These are phyloP conservation scores for Nicator chloris DNA, from an alignment of 2,113 vertebrate genomes.

Conservation along the genomic window DNA sequence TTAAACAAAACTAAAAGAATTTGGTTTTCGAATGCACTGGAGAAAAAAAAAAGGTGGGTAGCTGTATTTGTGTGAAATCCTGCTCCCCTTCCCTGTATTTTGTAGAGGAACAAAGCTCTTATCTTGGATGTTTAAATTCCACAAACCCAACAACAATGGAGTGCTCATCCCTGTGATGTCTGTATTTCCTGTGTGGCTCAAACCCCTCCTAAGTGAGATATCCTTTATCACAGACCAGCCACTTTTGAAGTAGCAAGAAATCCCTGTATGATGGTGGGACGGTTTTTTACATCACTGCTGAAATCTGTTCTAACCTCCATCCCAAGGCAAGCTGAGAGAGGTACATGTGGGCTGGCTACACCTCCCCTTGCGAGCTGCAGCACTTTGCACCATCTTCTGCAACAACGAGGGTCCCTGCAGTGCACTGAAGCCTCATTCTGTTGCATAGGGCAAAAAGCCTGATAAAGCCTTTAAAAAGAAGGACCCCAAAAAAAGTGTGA, in stretches of 20 bases:
- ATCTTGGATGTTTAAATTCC: background rate
- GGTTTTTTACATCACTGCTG: background rate
- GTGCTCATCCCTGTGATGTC: background rate
- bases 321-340: background rate
- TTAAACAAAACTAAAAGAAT: background rate
- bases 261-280: rapidly evolving
- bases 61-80: background rate
- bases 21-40: background rate
- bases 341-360: rapidly evolving
- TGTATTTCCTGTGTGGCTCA: background rate
- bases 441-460: background rate
- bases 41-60: background rate
- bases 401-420: background rate
- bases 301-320: background rate
- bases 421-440: background rate
- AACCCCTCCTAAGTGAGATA: background rate
- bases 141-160: background rate
- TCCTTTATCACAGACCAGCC: background rate
- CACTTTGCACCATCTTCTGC: background rate
- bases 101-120: background rate
- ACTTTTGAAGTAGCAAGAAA: background rate
- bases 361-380: rapidly evolving
- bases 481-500: background rate
- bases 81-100: background rate
- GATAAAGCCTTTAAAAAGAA: background rate